These are phyloP conservation scores for Aphelenchoides bicaudatus DNA, from an alignment of 2,888 invertebrate genomes.

Conservation along the genomic window DNA sequence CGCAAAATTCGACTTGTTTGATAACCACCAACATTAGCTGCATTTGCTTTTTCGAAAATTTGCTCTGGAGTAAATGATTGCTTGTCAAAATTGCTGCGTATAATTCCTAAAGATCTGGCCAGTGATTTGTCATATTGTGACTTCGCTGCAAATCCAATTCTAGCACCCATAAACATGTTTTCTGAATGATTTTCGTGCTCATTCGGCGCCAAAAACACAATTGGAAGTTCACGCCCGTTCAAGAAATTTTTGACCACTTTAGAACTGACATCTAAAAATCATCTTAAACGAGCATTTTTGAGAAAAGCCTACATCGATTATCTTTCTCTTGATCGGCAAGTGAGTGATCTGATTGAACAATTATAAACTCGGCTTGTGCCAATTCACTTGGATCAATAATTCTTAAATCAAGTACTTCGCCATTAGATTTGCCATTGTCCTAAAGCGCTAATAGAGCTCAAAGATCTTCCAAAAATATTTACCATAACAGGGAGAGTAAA, in stretches of 20 bases:
- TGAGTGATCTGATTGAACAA: constrained; percentile 43
- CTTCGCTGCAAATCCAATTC: constrained; percentile 13
- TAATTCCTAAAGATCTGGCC: neutral
- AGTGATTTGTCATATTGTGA: constrained; percentile 9
- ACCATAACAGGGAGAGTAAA: constrained; percentile 50
- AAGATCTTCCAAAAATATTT: no score
- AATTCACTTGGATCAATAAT: constrained; percentile 39
- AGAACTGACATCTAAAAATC: constrained; percentile 20
- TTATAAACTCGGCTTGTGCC: constrained; percentile 41
- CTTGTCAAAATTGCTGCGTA: neutral
- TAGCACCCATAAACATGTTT: constrained; percentile 8
- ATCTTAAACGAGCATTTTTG: constrained; percentile 16
- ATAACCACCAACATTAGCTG: constrained; percentile 45
- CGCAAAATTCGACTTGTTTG: constrained; percentile 50
- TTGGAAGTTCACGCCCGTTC: constrained; percentile 42
- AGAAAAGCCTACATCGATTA: constrained; percentile 30
- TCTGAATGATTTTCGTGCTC: constrained; percentile 6
- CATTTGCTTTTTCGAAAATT: constrained; percentile 10
- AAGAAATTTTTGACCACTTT: constrained; percentile 34
- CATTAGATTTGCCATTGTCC: constrained; percentile 14
- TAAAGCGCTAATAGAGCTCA: no score
- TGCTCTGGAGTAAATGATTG: constrained; percentile 6
- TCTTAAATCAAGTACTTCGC: constrained; percentile 47
- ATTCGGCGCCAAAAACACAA: constrained; percentile 38
- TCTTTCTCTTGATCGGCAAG: constrained; percentile 31